These are phyloP conservation scores for Boleophthalmus pectinirostris DNA, from an alignment of 2,113 vertebrate species.

Conservation along the genomic window DNA sequence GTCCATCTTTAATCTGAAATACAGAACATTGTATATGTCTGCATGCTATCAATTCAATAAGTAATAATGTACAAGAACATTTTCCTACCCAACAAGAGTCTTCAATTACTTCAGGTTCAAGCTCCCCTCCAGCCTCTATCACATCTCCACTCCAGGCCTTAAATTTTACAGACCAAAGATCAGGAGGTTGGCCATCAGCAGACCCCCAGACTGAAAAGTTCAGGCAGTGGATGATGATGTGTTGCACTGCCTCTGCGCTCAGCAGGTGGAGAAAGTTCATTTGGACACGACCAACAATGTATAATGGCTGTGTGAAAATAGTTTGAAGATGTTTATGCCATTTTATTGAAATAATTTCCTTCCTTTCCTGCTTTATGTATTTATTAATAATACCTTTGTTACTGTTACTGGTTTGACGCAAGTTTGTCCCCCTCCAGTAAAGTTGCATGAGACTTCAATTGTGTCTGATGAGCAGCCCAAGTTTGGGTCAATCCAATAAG, in stretches of 20 bases:
- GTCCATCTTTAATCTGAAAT: conserved; percentile 88
- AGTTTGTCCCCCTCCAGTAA: conserved; percentile 90
- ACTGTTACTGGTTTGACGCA: conserved; percentile 90
- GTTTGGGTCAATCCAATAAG: conserved; percentile 98
- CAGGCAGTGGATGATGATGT: conserved; percentile 93
- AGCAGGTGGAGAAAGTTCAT: conserved; percentile 97
- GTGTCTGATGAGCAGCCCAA: conserved; percentile 93
- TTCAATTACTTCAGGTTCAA: conserved; percentile 84
- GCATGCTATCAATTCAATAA: conserved; percentile 1
- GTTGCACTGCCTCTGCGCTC: conserved; percentile 92
- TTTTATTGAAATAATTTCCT: conserved; percentile 2
- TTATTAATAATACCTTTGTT: conserved; percentile 83
- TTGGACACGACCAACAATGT: conserved; percentile 87
- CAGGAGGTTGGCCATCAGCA: conserved; percentile 56
- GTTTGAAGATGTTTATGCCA: conserved; percentile 1
- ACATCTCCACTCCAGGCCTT: conserved; percentile 89
- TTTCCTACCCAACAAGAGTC: conserved; percentile 90
- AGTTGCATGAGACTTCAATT: conserved; percentile 94
- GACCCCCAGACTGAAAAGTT: conserved; percentile 86
- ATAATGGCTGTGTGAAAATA: conserved; percentile 79
- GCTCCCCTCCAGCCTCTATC: conserved; percentile 81
- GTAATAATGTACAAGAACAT: background rate
- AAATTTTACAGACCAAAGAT: conserved; percentile 80
- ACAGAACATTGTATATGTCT: background rate
- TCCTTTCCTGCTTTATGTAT: background rate